Evolutionary conservation across 1,140 invertebrate species (phyloP), one percentile per base, ranked within the genome.

Genomic region (Trichogramma pretiosum): DNA sequence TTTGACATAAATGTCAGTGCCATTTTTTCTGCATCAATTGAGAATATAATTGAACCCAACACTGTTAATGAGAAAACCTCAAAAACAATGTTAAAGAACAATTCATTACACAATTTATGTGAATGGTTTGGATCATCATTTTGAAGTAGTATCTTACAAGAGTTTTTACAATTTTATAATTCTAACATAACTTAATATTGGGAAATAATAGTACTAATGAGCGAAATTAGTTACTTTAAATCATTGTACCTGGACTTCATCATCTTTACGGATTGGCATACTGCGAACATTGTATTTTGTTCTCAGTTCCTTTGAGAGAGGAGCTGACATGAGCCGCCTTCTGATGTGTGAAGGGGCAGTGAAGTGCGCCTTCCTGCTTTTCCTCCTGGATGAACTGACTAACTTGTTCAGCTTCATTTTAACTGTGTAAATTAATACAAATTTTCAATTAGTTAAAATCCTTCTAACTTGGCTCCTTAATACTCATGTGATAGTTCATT

Each of bases 221-320:
- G n/a, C n/a, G n/a, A n/a, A n/a, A n/a, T n/a, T n/a, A 5, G 9
- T 5, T n/a, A n/a, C 9, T 34, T 5, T n/a, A n/a, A n/a, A 46
- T 54, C 23, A 33, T 39, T 13, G 58, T 74, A 93, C 93, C 83
- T 95, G 91, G 28, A 98, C 95, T 86, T 98, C 93, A 66, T 98
- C 94, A 70, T 98, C 95, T 73, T 97, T 98, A 49, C 94, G 82
- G 64, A 99, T 96, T 4, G 97, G 96, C 81, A 99, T 96, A 35
- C 89, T 88, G 55, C 93, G 82, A 36, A 99, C 94, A 73, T 93
- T 96, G 75, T 99, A 98, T 67, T 99, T 99, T 64, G 89, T 85
- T 62, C 91, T 79, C 36, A 99, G 74, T 74, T 99, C 97, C 74
- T 99, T 99, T 3, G 93, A 97, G n/a, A 99, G 76, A 34, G 96